Evolutionary conservation across 2,888 invertebrate genomes (phyloP), one percentile per base, ranked within the genome.

Genomic region (Apamea anceps): DNA sequence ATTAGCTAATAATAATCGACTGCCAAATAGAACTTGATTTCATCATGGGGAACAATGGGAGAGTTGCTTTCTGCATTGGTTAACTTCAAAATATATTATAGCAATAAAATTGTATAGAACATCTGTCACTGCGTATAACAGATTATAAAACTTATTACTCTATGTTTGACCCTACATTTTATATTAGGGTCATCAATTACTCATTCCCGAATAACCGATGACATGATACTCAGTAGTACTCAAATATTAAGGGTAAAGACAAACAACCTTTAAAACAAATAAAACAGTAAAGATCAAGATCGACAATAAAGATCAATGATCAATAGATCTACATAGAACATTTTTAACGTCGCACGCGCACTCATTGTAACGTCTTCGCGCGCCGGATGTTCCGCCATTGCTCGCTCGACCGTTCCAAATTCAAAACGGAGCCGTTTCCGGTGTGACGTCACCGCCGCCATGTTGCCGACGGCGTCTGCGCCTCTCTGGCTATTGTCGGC

Each of bases 361-460:
- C 90, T 95, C 95, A 96, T 94, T 94, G 96, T 95, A 96, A 95
- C 96, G 96, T 97, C 96, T 96, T 96, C 96, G 91, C 89, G 88
- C 92, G 93, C 96, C 96, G 96, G 96, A 97, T 96, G 96, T 96
- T 93, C 96, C 95, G 95, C 96, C 96, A 96, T 96, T 96, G 96
- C 96, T 94, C 96, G 96, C 95, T 96, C 96, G 96, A 97, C 96
- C 96, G 96, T 96, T 96, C 96, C 95, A 95, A 97, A 97, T 96
- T 96, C 96, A 96, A 96, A 96, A 96, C 96, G 96, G 96, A 96
- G 96, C 93, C 93, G 94, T 95, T 96, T 96, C 96, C 96, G 96
- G 96, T 93, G 94, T 96, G 96, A 96, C 96, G 96, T 96, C 96
- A 96, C 85, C 92, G 92, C 81, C 94, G 94, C 95, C 95, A 95